Percentiles rank a stretch among this genome's conserved stretches.
Conservation (phyloP, 2,113 vertebrate genomes). For the Pyrgilauda ruficollis region DNA sequence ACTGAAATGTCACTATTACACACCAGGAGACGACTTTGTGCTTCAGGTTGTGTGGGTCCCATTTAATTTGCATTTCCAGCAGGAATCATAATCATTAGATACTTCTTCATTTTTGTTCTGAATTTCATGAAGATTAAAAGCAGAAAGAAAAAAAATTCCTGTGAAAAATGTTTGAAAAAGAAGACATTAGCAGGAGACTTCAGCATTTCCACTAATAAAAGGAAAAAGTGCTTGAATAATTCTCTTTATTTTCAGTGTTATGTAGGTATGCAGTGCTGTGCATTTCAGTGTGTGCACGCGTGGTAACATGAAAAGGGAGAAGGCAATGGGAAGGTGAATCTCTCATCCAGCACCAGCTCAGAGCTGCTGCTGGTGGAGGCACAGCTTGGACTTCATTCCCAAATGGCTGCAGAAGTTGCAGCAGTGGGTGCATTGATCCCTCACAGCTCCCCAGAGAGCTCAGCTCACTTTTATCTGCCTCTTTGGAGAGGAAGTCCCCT, state of each 20-base stretch:
- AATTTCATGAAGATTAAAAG: neutral
- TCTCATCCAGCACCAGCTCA: neutral
- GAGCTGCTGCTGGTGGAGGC: rapidly evolving
- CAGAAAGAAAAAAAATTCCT: neutral
- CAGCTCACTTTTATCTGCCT: neutral
- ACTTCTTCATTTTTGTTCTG: neutral
- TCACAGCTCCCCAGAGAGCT: neutral
- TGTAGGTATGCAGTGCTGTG: neutral
- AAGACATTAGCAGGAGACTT: neutral
- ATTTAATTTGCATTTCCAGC: neutral
- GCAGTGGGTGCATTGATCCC: rapidly evolving
- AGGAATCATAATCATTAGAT: neutral
- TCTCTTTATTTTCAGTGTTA: neutral
- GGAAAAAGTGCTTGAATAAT: neutral
- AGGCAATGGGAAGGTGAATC: neutral
- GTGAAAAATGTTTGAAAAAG: neutral
- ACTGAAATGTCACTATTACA: neutral
- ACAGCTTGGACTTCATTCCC: neutral
- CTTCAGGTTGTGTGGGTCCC: neutral
- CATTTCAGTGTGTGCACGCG: no score
- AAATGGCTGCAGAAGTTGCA: neutral
- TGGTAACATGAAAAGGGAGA: neutral
- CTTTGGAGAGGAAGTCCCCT: neutral
- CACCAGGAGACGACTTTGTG: neutral
- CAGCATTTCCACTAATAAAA: neutral